A percentile compares a stretch with the other conserved stretches of the same genome.
Conservation (phyloP, 1,140 invertebrate genomes). For the Drosophila repleta region DNA sequence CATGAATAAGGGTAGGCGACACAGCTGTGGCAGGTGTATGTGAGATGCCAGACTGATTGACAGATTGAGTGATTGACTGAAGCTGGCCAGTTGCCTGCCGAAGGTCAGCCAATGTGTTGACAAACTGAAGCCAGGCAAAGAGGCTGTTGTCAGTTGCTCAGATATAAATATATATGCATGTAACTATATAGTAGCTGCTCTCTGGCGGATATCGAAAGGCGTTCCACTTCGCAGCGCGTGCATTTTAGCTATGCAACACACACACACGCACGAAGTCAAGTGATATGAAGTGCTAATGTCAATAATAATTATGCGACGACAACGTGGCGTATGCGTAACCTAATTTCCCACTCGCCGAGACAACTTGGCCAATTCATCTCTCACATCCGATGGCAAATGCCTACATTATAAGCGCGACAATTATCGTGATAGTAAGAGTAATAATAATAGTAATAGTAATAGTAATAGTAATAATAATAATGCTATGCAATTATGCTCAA, state of each 20-base stretch:
- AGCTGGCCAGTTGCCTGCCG: conserved; percentile 40
- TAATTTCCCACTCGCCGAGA: conserved; percentile 18
- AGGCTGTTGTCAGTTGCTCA: conserved; percentile 2
- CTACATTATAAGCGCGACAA: conserved; percentile 19
- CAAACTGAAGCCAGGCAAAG: conserved; percentile 37
- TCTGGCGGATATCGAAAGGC: conserved; percentile 50
- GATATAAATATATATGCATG: background rate
- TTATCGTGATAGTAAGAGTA: conserved; percentile 13
- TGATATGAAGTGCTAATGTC: conserved; percentile 17
- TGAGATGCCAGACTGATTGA: conserved; percentile 22
- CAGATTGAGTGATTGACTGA: conserved; percentile 27
- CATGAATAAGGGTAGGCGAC: conserved; percentile 23
- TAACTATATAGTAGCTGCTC: conserved; percentile 8
- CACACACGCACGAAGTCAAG: conserved; percentile 4
- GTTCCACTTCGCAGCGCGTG: conserved; percentile 56
- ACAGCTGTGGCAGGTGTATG: conserved; percentile 5
- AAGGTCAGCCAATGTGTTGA: conserved; percentile 64
- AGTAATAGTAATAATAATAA: conserved; percentile 32
- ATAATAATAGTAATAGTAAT: conserved; percentile 17
- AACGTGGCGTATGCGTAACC: conserved; percentile 51
- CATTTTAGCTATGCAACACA: conserved; percentile 49
- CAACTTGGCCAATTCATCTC: too few relatives aligned
- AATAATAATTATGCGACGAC: conserved; percentile 37
- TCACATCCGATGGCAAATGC: conserved; percentile 16
- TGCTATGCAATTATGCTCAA: conserved; percentile 55